phyloP scores from a whole-genome alignment of 2,888 invertebrate species.

The Meloe dianella region DNA sequence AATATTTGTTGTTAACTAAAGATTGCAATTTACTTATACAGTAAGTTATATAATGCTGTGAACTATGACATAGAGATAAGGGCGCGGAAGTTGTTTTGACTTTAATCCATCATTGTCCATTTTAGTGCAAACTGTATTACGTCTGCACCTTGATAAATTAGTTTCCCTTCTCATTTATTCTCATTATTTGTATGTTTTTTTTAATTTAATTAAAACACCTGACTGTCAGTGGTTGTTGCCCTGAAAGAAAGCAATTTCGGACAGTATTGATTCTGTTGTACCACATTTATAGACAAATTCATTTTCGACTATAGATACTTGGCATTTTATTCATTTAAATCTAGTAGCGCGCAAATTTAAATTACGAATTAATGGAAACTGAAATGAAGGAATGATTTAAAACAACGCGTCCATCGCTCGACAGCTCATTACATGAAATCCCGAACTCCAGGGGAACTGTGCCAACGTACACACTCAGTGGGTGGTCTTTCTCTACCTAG shows the following conservation, averaged over 20 bases:
- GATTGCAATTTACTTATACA: background rate
- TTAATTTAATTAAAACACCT: slow-evolving; percentile 37
- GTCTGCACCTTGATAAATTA: slow-evolving; percentile 36
- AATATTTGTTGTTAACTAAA: too few species aligned
- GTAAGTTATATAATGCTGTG: background rate
- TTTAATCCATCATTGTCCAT: slow-evolving; percentile 36
- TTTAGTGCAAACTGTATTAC: slow-evolving; percentile 33
- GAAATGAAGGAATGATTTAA: slow-evolving; percentile 45
- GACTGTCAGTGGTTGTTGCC: slow-evolving; percentile 15
- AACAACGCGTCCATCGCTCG: slow-evolving; percentile 39
- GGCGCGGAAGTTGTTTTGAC: slow-evolving; percentile 28
- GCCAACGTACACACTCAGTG: slow-evolving; percentile 13
- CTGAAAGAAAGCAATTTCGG: slow-evolving; percentile 20
- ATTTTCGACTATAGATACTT: slow-evolving; percentile 12
- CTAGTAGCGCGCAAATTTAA: slow-evolving; percentile 38
- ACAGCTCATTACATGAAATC: slow-evolving; percentile 39
- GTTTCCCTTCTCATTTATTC: slow-evolving; percentile 23
- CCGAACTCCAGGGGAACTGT: slow-evolving; percentile 20
- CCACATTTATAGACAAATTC: slow-evolving; percentile 22
- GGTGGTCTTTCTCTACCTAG: slow-evolving; percentile 24
- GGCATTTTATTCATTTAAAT: slow-evolving; percentile 29
- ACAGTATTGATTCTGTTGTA: slow-evolving; percentile 24
- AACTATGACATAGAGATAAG: slow-evolving; percentile 1
- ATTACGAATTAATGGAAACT: slow-evolving; percentile 43
- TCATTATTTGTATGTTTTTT: slow-evolving; percentile 21